Evolutionary conservation across 2,113 vertebrate species (phyloP).

Genomic region (Ursus arctos): DNA sequence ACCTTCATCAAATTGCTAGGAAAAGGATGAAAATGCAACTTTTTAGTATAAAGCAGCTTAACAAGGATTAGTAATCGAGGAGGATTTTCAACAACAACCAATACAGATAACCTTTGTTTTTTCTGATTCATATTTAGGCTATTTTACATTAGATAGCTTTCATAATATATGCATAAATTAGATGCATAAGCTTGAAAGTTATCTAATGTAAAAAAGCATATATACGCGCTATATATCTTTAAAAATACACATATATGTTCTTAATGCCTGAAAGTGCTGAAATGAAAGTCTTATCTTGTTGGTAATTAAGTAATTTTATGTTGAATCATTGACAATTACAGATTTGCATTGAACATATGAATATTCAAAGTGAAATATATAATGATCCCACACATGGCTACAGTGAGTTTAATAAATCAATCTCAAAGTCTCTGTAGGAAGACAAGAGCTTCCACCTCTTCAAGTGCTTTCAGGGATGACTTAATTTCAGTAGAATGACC

Average conservation of each 20-base stretch:
- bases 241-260: background rate
- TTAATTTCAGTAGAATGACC: background rate
- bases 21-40: background rate
- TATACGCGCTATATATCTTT: background rate
- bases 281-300: background rate
- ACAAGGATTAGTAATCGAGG: background rate
- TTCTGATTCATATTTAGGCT: background rate
- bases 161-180: background rate
- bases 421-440: background rate
- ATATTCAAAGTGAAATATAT: background rate
- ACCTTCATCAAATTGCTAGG: background rate
- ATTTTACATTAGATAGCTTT: background rate
- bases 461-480: background rate
- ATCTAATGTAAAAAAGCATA: background rate
- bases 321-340: background rate
- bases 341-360: background rate
- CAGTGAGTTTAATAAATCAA: background rate
- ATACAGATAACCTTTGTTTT: background rate
- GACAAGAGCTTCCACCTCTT: background rate
- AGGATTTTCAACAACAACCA: background rate
- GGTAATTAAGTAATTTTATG: background rate
- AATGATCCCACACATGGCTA: background rate
- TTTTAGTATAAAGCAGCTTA: background rate
- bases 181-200: background rate
- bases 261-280: background rate